phyloP scores from a whole-genome alignment of 2,113 vertebrate genomes.

The Marmota monax region DNA sequence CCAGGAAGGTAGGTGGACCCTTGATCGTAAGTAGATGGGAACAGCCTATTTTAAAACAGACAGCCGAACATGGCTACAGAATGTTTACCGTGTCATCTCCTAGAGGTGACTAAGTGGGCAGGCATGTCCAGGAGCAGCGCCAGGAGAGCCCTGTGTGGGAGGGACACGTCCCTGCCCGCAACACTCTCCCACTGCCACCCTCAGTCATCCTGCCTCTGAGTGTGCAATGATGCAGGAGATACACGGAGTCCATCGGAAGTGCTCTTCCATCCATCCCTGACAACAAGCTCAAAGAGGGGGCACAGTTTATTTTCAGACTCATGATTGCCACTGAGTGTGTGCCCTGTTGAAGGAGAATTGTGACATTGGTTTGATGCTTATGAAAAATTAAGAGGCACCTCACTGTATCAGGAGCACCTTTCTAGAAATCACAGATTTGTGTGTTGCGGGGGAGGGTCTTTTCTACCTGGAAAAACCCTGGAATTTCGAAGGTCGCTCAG shows the following conservation, averaged over 20 bases:
- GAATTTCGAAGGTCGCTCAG: conserved; percentile 2
- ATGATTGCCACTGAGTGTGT: background rate
- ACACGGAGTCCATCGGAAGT: fast-evolving
- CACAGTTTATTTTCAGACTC: background rate
- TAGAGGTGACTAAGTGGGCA: conserved; percentile 58
- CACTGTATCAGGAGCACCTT: too few species aligned
- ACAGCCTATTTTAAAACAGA: conserved; percentile 61
- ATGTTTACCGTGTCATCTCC: conserved; percentile 57
- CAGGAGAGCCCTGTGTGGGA: background rate
- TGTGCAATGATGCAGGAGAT: background rate
- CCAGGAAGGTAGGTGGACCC: conserved; percentile 40
- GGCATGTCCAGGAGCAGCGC: background rate
- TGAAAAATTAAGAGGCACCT: background rate
- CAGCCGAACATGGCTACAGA: background rate
- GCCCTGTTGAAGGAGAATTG: background rate
- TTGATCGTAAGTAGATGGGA: background rate
- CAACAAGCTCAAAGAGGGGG: background rate
- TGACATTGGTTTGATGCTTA: background rate
- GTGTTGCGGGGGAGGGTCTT: too few species aligned
- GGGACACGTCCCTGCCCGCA: background rate
- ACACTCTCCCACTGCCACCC: background rate
- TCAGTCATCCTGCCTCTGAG: background rate
- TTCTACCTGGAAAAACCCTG: background rate
- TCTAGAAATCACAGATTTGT: background rate
- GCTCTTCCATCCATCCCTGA: background rate